Conservation (phyloP, 2,888 invertebrate genomes). For the Clunio marinus region DNA sequence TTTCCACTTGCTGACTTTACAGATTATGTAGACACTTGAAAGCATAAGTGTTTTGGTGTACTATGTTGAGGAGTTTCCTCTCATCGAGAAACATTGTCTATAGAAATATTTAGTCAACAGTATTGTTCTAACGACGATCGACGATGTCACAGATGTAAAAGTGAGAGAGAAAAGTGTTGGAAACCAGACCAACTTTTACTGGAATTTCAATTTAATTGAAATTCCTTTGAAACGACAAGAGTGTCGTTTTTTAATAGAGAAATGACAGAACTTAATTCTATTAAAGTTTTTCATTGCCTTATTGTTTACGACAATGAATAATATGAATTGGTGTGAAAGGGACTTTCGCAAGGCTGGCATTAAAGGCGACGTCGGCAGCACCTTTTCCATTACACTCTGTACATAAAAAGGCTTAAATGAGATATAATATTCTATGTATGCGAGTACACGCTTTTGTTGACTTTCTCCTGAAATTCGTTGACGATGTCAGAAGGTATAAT, state of each 20-base stretch:
- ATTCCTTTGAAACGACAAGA: not conserved
- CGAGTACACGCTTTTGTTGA: no score
- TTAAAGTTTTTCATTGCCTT: not conserved
- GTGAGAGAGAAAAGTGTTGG: not conserved
- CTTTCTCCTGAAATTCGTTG: no score
- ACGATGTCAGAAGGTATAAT: no score
- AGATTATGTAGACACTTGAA: not conserved
- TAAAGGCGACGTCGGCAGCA: no score
- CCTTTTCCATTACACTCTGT: no score
- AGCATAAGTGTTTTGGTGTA: slow-evolving; percentile 14
- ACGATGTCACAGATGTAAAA: not conserved
- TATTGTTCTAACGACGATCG: not conserved
- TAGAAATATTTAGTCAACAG: not conserved
- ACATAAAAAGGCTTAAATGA: no score
- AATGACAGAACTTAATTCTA: not conserved
- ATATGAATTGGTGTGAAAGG: no score
- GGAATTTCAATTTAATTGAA: not conserved
- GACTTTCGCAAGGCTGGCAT: no score
- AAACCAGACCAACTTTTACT: no score
- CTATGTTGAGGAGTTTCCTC: not conserved
- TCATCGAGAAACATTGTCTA: not conserved
- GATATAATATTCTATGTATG: no score
- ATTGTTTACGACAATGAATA: not conserved
- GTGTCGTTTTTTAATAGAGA: not conserved
- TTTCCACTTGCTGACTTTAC: slow-evolving; percentile 27